phyloP scores from a whole-genome alignment of 2,797 vertebrate species.

The Sciaenops ocellatus region DNA sequence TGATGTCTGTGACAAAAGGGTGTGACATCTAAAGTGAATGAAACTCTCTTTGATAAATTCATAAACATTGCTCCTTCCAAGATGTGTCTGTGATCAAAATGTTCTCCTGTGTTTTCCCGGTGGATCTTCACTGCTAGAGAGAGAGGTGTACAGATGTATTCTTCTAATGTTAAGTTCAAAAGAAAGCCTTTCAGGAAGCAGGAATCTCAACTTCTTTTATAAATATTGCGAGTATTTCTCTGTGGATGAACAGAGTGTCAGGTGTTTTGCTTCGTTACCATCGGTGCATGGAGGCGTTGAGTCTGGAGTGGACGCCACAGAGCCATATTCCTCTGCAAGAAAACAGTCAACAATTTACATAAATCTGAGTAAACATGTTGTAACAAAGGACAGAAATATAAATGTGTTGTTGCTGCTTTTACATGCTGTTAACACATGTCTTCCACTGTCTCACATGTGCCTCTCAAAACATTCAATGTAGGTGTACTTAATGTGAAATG shows the following conservation, averaged over 20 bases:
- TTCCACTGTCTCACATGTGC: background rate
- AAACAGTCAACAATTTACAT: constrained; percentile 40
- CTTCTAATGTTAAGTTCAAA: constrained; percentile 8
- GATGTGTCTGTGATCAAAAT: constrained; percentile 25
- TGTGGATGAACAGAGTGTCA: background rate
- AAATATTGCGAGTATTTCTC: background rate
- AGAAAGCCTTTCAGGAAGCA: background rate
- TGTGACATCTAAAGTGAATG: constrained; percentile 29
- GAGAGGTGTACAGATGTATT: constrained; percentile 7
- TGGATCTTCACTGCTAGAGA: constrained; percentile 7
- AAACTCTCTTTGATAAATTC: constrained; percentile 55
- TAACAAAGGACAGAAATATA: background rate
- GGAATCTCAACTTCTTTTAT: background rate
- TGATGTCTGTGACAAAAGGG: constrained; percentile 36
- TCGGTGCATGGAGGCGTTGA: constrained; percentile 89
- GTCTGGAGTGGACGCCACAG: constrained; percentile 89
- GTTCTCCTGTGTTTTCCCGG: constrained; percentile 19
- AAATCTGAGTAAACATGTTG: background rate
- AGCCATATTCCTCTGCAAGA: constrained; percentile 89
- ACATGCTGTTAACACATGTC: background rate
- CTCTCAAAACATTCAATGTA: background rate
- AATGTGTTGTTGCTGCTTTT: background rate
- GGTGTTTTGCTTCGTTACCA: constrained; percentile 74
- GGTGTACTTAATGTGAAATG: background rate
- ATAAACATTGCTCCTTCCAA: constrained; percentile 13